Evolutionary conservation across 64 coral and sea anemone species (phyloP).

Genomic region (Anthopleura sola): DNA sequence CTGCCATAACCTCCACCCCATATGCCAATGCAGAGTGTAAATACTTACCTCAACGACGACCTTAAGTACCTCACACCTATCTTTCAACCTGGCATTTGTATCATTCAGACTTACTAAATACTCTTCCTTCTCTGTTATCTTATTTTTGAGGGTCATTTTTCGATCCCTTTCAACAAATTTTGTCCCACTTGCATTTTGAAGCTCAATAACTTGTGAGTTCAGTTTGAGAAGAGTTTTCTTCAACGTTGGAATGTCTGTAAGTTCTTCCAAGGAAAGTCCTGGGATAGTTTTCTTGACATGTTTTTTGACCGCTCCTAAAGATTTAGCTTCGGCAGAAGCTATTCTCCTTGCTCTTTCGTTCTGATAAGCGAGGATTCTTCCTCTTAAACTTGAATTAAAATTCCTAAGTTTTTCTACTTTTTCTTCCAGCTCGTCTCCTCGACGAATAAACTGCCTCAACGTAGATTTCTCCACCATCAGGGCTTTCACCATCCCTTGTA

Average conservation of each 20-base stretch:
- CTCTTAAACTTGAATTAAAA: constrained; percentile 58
- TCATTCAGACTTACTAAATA: constrained; percentile 28
- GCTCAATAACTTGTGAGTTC: constrained; percentile 53
- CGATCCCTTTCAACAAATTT: constrained; percentile 71
- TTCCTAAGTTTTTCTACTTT: constrained; percentile 61
- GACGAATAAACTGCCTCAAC: constrained; percentile 53
- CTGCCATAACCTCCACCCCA: no score
- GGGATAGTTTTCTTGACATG: constrained; percentile 63
- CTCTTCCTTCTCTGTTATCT: constrained; percentile 70
- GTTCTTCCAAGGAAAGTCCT: constrained; percentile 66
- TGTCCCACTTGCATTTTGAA: constrained; percentile 58
- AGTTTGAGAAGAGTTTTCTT: constrained; percentile 54
- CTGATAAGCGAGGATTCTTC: constrained; percentile 32
- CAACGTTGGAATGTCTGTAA: constrained; percentile 69
- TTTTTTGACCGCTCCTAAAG: constrained; percentile 40
- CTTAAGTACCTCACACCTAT: constrained; percentile 71
- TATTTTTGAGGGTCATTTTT: constrained; percentile 69
- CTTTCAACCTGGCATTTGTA: constrained; percentile 51
- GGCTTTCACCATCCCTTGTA: constrained; percentile 77
- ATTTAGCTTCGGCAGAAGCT: constrained; percentile 49
- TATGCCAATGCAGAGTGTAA: no score
- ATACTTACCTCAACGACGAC: constrained; percentile 91
- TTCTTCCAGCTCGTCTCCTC: constrained; percentile 85
- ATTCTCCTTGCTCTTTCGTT: constrained; percentile 28
- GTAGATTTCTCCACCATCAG: constrained; percentile 78